These are phyloP conservation scores for Drosophila suboccidentalis DNA, from an alignment of 2,888 invertebrate species.

Conservation along the genomic window DNA sequence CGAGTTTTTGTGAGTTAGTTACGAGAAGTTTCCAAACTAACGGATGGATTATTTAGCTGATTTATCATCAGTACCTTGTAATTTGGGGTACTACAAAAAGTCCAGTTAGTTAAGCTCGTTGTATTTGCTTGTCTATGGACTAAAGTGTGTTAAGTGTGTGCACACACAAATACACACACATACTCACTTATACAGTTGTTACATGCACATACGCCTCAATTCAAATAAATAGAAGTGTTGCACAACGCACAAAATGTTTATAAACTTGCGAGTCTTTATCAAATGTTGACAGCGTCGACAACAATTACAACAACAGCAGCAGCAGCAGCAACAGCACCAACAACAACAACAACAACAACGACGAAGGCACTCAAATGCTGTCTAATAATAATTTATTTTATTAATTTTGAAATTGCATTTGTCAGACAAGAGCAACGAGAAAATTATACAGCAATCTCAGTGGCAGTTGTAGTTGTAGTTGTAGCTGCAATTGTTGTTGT, in stretches of 20 bases:
- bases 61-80: background rate
- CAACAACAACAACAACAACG: background rate
- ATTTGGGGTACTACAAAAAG: conserved; percentile 2
- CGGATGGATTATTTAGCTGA: background rate
- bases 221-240: conserved; percentile 30
- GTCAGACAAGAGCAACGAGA: conserved; percentile 74
- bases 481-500: conserved; percentile 23
- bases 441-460: conserved; percentile 69
- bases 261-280: conserved; percentile 61
- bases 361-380: conserved; percentile 43
- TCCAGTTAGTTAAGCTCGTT: conserved; percentile 8
- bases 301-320: conserved; percentile 4
- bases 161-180: conserved; percentile 1
- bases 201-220: background rate
- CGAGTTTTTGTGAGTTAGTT: too few species aligned
- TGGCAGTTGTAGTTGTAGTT: conserved; percentile 17
- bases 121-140: conserved; percentile 1
- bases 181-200: background rate
- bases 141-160: conserved; percentile 56
- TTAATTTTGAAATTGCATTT: conserved; percentile 79
- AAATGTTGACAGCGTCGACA: conserved; percentile 51
- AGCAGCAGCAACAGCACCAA: background rate
- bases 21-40: background rate
- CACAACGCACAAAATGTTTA: conserved; percentile 40
- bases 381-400: conserved; percentile 81